Conservation (phyloP, 2,113 vertebrate genomes). For the Sarotherodon lohbergeri region DNA sequence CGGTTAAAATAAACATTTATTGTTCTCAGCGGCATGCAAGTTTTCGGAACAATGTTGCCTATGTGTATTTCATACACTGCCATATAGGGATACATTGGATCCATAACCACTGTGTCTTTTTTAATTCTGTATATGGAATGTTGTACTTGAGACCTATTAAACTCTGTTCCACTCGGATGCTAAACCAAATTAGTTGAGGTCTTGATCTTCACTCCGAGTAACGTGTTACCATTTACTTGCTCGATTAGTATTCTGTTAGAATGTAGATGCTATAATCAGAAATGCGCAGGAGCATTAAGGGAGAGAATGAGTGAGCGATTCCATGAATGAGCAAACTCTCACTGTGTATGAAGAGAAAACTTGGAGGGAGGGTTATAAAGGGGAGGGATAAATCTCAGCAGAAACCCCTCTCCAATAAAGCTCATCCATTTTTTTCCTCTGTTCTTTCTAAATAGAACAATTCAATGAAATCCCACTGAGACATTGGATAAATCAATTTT, state of each 20-base stretch:
- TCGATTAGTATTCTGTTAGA: conserved; percentile 54
- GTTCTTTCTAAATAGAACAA: conserved; percentile 37
- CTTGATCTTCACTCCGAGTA: conserved; percentile 42
- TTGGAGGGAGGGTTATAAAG: background rate
- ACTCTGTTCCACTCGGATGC: conserved; percentile 57
- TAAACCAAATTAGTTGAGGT: conserved; percentile 62
- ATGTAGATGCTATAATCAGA: conserved; percentile 27
- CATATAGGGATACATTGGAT: background rate
- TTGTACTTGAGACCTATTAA: conserved; percentile 47
- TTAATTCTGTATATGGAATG: conserved; percentile 22
- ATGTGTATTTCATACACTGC: background rate
- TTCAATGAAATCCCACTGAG: conserved; percentile 45
- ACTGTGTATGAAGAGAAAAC: background rate
- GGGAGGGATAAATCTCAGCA: conserved; percentile 3
- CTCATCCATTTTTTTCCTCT: background rate
- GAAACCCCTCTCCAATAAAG: conserved; percentile 10
- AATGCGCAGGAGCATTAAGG: background rate
- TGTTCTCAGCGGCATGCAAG: background rate
- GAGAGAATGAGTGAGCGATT: background rate
- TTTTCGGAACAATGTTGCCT: background rate
- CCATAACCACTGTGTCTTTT: background rate
- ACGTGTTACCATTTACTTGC: conserved; percentile 62
- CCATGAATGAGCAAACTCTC: background rate
- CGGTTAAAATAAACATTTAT: background rate
- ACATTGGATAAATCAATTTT: conserved; percentile 42